A percentile compares a stretch with the other conserved stretches of the same genome.
Conservation (phyloP, 2,888 invertebrate genomes). For the Callyntrura guangdongensis region DNA sequence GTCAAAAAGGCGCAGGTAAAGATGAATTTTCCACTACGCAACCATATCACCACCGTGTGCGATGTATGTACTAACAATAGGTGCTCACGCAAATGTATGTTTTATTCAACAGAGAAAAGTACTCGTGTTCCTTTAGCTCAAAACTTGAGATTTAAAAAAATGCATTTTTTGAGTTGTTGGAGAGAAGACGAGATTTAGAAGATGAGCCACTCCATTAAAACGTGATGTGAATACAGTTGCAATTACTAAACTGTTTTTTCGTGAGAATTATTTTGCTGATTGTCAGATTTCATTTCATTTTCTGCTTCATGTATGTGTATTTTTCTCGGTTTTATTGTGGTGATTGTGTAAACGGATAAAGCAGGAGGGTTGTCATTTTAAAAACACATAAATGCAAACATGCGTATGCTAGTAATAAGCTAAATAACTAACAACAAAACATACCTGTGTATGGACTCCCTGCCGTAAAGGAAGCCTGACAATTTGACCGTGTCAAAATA, state of each 20-base stretch:
- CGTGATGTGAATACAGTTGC: conserved; percentile 78
- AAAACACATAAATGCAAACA: conserved; percentile 48
- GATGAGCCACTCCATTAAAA: conserved; percentile 73
- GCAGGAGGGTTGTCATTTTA: conserved; percentile 36
- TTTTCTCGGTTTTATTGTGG: conserved; percentile 65
- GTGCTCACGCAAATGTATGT: conserved; percentile 16
- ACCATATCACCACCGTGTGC: background rate
- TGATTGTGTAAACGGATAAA: conserved; percentile 59
- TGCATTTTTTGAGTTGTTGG: conserved; percentile 1
- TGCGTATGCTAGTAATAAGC: background rate
- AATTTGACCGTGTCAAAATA: background rate
- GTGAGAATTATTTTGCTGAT: conserved; percentile 77
- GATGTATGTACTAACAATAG: conserved; percentile 12
- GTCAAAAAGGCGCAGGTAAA: background rate
- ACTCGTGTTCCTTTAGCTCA: conserved; percentile 26
- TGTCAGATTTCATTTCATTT: conserved; percentile 79
- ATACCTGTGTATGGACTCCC: too few species aligned
- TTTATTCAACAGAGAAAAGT: conserved; percentile 42
- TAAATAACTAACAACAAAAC: background rate
- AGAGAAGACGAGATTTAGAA: conserved; percentile 25
- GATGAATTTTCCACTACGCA: background rate
- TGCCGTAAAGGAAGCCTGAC: conserved; percentile 27
- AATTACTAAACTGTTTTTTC: conserved; percentile 78
- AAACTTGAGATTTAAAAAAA: background rate
- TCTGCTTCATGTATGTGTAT: conserved; percentile 53